Base-by-base conservation (phyloP, 2,113 vertebrate genomes). In the Malurus melanocephalus region DNA sequence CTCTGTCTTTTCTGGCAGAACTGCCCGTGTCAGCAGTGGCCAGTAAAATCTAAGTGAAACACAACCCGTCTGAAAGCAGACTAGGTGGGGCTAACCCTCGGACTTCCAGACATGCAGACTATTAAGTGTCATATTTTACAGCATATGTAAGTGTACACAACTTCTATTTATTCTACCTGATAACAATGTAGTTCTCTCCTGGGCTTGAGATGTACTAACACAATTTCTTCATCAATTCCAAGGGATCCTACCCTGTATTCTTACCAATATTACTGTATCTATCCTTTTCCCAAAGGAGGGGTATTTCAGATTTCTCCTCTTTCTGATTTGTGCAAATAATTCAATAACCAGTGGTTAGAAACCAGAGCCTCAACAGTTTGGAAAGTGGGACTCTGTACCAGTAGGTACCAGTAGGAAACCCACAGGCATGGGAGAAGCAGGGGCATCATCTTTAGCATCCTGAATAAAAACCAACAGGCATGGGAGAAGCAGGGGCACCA, bases 41-140 rank as follows among this genome's bases (percentile, higher is more conserved):
- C 62, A 59, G n/a, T 88, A 81, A 88, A 88, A 91, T 14, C n/a
- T n/a, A 56, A 61, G n/a, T 69, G 78, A 86, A 91, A 84, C 38
- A 45, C 40, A 81, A 88, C 38, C 42, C 0, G 2, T 78, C 83
- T 67, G 57, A 89, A 84, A 94, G 65, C 79, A 83, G 77, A 77
- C 49, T 74, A 86, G 77, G 66, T 90, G 85, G 69, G 66, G 61
- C 80, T 86, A 46, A 76, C 62, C 48, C 52, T 92, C 40, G 48
- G 62, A 57, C 62, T 80, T 53, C 38, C 53, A 92, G 69, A 73
- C 80, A 65, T 0, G 13, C 73, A 72, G 80, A 33, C 60, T 48
- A 59, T 49, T 79, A 79, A 61, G 65, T 46, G 42, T 67, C 77
- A 33, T 69, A 53, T 64, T 85, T 94, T 80, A 83, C 73, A 86